Evolutionary conservation across 92 coral and sea anemone species (phyloP).

Genomic region (Phenganax subtilis): DNA sequence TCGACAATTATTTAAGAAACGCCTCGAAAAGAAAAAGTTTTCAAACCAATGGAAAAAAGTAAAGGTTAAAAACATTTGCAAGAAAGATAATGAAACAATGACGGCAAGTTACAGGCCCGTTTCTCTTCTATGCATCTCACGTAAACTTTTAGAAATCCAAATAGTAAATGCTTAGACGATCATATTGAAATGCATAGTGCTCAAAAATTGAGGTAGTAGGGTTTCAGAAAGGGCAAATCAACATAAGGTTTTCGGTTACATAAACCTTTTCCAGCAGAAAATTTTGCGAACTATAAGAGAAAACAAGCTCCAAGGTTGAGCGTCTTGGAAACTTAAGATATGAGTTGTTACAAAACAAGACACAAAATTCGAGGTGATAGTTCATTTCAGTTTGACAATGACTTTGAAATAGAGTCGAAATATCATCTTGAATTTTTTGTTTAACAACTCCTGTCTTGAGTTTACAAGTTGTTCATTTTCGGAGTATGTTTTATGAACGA

Average conservation of each 20-base stretch:
- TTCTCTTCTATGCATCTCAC: conserved; percentile 25
- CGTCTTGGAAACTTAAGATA: no score
- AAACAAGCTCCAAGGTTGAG: no score
- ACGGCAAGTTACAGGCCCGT: conserved; percentile 39
- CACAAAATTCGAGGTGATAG: no score
- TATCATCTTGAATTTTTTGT: no score
- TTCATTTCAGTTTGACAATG: no score
- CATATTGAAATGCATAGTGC: not conserved
- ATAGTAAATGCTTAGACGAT: not conserved
- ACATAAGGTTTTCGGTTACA: not conserved
- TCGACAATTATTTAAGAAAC: not conserved
- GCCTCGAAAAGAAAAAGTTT: not conserved
- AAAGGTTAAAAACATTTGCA: not conserved
- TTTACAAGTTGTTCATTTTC: no score
- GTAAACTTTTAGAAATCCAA: conserved; percentile 29
- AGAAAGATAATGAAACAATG: not conserved
- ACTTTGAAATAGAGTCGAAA: no score
- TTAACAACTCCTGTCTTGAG: no score
- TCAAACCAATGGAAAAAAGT: no score
- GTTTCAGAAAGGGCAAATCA: not conserved
- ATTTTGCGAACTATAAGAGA: no score
- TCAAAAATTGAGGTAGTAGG: not conserved
- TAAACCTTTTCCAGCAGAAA: no score
- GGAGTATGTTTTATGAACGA: not conserved
- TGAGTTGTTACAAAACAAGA: no score